These are phyloP conservation scores for Conus ventricosus DNA, from an alignment of 1,140 invertebrate species.

Conservation along the genomic window DNA sequence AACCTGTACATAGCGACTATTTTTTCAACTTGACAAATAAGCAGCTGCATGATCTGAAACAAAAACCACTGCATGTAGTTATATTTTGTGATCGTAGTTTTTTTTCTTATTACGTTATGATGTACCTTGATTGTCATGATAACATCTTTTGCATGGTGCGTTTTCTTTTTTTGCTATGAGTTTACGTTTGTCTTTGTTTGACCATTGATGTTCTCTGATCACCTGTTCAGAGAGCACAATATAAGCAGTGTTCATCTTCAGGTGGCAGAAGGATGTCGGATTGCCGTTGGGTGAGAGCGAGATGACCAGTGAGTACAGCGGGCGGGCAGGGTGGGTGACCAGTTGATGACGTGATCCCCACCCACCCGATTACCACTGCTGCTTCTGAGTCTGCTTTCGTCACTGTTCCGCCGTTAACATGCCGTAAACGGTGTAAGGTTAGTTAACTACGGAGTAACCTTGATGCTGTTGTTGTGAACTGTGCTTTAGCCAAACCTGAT, in stretches of 20 bases:
- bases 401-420: conserved; percentile 1
- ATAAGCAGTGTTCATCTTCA: neutral
- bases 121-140: too few relatives aligned
- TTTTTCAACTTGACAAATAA: too few relatives aligned
- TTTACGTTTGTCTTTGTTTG: neutral
- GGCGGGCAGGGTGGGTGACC: neutral
- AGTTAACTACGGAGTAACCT: neutral
- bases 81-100: too few relatives aligned
- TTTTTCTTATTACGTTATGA: too few relatives aligned
- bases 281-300: neutral
- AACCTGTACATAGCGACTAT: too few relatives aligned
- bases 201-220: neutral
- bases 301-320: neutral
- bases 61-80: too few relatives aligned
- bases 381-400: neutral
- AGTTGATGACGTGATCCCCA: neutral
- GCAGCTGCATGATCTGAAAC: too few relatives aligned
- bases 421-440: conserved; percentile 6
- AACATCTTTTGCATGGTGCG: neutral
- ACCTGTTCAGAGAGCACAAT: neutral
- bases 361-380: conserved; percentile 1
- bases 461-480: too few relatives aligned
- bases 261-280: neutral
- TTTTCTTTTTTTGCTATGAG: neutral
- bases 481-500: neutral